Conservation (phyloP, 1,140 invertebrate genomes). For the Samia ricini region DNA sequence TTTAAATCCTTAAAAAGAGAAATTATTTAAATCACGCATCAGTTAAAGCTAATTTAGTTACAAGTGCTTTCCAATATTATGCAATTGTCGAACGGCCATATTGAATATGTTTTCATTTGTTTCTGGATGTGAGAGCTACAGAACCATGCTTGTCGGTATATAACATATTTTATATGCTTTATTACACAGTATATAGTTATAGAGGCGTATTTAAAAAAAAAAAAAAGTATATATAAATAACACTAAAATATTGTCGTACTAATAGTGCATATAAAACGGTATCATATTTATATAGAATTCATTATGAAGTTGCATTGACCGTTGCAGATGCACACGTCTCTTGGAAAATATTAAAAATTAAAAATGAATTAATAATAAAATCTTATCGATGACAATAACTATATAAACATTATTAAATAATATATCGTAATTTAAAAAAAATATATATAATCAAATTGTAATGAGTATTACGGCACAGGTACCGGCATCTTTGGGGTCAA, state of each 20-base stretch:
- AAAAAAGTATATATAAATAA: too few species aligned
- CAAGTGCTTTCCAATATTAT: neutral
- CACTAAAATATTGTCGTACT: too few species aligned
- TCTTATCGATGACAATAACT: neutral
- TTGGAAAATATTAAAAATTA: neutral
- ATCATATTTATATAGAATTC: neutral
- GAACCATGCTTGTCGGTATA: too few species aligned
- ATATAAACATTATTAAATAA: neutral
- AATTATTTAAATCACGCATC: conserved; percentile 1
- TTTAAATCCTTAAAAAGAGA: conserved; percentile 8
- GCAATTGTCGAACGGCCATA: neutral
- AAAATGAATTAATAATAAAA: neutral
- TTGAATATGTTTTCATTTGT: too few species aligned
- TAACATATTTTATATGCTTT: too few species aligned
- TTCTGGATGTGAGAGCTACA: too few species aligned
- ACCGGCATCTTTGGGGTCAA: conserved; percentile 55
- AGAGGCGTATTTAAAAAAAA: too few species aligned
- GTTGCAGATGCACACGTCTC: conserved; percentile 21
- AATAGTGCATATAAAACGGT: neutral
- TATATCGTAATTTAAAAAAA: conserved; percentile 15
- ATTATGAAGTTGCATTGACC: conserved; percentile 20
- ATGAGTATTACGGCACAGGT: conserved; percentile 74
- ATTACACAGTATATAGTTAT: too few species aligned
- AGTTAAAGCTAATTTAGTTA: neutral
- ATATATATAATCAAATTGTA: conserved; percentile 35